Evolutionary conservation across 2,113 vertebrate species (phyloP), one percentile per base, ranked within the genome.

Genomic region (Xyrauchen texanus): DNA sequence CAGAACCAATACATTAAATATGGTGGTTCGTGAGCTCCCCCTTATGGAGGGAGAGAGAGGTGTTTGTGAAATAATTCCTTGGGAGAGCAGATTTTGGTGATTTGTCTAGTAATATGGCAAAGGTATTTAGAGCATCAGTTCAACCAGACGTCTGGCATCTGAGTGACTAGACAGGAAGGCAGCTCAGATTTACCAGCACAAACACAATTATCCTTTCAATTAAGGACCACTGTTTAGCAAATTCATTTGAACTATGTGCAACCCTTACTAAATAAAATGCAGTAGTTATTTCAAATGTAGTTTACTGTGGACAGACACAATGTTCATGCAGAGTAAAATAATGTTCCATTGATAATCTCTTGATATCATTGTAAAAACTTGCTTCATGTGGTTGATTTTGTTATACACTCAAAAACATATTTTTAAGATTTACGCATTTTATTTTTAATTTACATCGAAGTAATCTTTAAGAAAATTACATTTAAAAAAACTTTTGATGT

Each of bases 11-110:
- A 42, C 15, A 67, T 9, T 12, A 34, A 10, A 8, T 68, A 69
- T 15, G 61, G 67, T 81, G 86, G 79, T 81, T 84, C 90, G 87
- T 90, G 85, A 93, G 88, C 88, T 70, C 90, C 90, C 88, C 88
- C 91, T 89, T 58, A 84, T 89, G 90, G 86, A 76, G 75, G 21
- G 70, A 77, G 0, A 60, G 21, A 73, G 51, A 85, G 74, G 78
- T 88, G 45, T 86, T 83, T 7, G 16, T 7, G 15, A 34, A 49
- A 3, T 49, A 2, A 6, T 4, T 49, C 8, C 8, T n/a, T 58
- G 4, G 7, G 15, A 13, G 7, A 10, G 12, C 7, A 6, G 7
- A 12, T 7, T 61, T n/a, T 15, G 53, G 77, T 77, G 68, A 57
- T 75, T 79, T 83, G 83, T 81, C 80, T 34, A 16, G 73, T 66